Evolutionary conservation across 2,113 vertebrate species (phyloP).

Genomic region (Aythya baeri): DNA sequence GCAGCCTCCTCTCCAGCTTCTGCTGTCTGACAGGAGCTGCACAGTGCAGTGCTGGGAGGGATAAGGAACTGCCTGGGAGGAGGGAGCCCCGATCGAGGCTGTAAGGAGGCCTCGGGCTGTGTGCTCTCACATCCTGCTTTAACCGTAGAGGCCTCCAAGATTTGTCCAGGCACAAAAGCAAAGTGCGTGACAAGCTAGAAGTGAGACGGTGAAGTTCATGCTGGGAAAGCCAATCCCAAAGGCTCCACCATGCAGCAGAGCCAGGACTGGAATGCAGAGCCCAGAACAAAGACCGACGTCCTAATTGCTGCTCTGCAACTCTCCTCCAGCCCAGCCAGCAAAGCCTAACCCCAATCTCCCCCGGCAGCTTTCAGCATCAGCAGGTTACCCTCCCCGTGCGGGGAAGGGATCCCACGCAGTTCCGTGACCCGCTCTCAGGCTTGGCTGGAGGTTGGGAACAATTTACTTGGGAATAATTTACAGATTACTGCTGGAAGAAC

Average conservation of each 20-base stretch:
- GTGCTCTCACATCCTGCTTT: accelerated
- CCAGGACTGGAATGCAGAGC: neutral
- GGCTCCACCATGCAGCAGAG: neutral
- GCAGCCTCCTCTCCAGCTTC: neutral
- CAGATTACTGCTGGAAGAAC: neutral
- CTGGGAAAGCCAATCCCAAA: neutral
- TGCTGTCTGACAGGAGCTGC: neutral
- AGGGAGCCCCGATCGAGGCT: neutral
- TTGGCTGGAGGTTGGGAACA: too few species aligned
- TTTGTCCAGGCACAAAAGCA: neutral
- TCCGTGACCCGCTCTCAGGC: accelerated
- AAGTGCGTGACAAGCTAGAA: neutral
- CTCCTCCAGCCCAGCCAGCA: neutral
- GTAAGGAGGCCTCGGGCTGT: accelerated
- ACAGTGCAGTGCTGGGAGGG: neutral
- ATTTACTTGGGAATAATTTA: too few species aligned
- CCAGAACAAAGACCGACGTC: neutral
- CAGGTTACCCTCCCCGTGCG: neutral
- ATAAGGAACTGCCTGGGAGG: neutral
- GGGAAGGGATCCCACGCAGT: too few species aligned
- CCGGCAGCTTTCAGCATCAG: accelerated
- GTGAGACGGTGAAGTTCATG: neutral
- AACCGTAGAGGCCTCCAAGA: neutral
- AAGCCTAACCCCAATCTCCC: neutral
- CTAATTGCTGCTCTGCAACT: neutral